Conservation (phyloP, 1,140 invertebrate genomes). For the Drosophila tani region DNA sequence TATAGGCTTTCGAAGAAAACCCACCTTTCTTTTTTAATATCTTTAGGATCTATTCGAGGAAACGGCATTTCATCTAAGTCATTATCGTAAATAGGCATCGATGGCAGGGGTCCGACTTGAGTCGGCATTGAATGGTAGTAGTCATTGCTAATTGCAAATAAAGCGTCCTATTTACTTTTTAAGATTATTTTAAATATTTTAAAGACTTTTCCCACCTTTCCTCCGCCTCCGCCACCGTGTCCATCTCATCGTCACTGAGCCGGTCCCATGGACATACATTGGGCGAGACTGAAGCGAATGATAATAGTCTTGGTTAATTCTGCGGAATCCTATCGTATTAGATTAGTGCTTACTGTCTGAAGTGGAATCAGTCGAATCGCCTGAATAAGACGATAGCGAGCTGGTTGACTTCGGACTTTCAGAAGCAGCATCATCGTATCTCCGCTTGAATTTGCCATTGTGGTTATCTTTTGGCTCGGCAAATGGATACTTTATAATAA, state of each 20-base stretch:
- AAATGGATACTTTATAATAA: too few relatives aligned
- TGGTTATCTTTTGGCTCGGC: too few relatives aligned
- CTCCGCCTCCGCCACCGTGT: not conserved
- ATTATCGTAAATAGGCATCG: not conserved
- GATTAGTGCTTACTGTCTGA: conserved; percentile 5
- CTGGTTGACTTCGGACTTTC: not conserved
- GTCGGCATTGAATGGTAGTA: not conserved
- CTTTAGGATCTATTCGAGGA: not conserved
- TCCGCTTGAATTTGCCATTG: too few relatives aligned
- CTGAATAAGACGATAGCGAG: not conserved
- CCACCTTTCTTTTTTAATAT: not conserved
- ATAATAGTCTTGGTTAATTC: not conserved
- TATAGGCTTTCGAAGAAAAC: not conserved
- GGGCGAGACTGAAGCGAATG: not conserved
- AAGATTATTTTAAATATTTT: too few relatives aligned
- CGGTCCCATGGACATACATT: not conserved
- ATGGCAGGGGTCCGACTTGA: not conserved
- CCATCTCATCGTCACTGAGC: not conserved
- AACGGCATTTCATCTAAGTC: not conserved
- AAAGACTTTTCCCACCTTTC: not conserved
- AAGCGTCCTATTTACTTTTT: too few relatives aligned
- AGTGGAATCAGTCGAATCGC: not conserved
- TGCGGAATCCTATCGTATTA: not conserved
- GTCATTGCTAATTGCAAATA: not conserved
- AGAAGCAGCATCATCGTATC: too few relatives aligned